phyloP scores from a whole-genome alignment of 2,797 vertebrate species.

The Catharus ustulatus region DNA sequence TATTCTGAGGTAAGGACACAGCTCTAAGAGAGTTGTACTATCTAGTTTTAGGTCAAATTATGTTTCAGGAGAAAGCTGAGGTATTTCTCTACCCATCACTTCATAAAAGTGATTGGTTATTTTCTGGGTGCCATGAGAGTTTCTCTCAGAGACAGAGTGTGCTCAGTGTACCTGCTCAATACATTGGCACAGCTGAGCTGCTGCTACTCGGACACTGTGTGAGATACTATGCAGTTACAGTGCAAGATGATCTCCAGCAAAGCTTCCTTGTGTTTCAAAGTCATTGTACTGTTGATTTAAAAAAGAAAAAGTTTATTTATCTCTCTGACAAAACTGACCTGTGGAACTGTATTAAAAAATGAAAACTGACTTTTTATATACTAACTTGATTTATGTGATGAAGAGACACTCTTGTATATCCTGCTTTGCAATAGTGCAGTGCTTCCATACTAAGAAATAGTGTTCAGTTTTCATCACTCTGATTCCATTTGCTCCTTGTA shows the following conservation, averaged over 20 bases:
- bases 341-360: neutral
- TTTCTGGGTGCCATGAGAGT: neutral
- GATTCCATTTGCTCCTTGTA: neutral
- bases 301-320: neutral
- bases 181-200: neutral
- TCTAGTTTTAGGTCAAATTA: neutral
- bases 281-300: neutral
- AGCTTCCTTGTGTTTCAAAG: neutral
- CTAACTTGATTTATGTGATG: accelerated
- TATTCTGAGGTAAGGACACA: neutral
- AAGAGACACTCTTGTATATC: neutral
- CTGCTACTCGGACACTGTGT: accelerated
- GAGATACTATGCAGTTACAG: neutral
- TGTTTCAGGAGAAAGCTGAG: neutral
- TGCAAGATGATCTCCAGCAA: neutral
- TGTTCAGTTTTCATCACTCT: neutral
- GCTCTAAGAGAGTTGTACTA: neutral
- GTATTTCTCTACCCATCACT: neutral
- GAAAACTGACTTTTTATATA: neutral
- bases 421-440: accelerated
- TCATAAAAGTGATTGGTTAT: neutral
- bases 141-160: neutral
- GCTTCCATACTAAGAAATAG: neutral
- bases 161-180: neutral
- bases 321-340: neutral